Base-by-base conservation (phyloP, 2,888 invertebrate species). In the Amiota communis region DNA sequence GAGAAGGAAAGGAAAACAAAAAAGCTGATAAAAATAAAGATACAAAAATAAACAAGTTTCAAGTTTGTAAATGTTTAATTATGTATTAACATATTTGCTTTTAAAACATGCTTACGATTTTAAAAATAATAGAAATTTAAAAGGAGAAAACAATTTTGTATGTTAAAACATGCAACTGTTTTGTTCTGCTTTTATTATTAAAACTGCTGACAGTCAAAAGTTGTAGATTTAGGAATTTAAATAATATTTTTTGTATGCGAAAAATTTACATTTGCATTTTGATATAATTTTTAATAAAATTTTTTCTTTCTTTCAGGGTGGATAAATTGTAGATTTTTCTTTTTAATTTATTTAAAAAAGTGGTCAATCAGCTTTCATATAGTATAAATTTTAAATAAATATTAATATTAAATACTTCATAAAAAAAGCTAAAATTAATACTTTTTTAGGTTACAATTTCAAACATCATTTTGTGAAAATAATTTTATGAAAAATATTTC, bases 341-440 rank as follows among this genome's bases (percentile, higher is more conserved):
- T 57, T 57, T 57, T 17, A 59, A 8, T 17, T 59, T 20, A 59
- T 23, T 23, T 17, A 59, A 20, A 59, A 59, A 59, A 59, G 23
- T 13, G 59, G 20, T 59, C 11, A 59, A 59, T 11, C 11, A 36
- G 36, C 36, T 36, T 59, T 20, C 23, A 11, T 59, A 17, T 59
- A 59, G 2, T 53, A 2, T 53, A 6, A 15, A 53, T 15, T n/a
- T n/a, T n/a, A n/a, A n/a, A n/a, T 53, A 53, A 15, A 53, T 17
- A 59, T 20, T 59, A 59, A 59, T 15, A 20, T 59, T 6, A 59
- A 59, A 20, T 13, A n/a, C 10, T 15, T 53, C 53, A 53, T 53
- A 53, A 53, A n/a, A n/a, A 15, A 53, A 53, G 10, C 17, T 17
- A 59, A 59, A 10, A 10, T 17, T 20, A 20, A 9, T n/a, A 17